These are phyloP conservation scores for Nomada fucata DNA, from an alignment of 2,888 invertebrate genomes.

Conservation along the genomic window DNA sequence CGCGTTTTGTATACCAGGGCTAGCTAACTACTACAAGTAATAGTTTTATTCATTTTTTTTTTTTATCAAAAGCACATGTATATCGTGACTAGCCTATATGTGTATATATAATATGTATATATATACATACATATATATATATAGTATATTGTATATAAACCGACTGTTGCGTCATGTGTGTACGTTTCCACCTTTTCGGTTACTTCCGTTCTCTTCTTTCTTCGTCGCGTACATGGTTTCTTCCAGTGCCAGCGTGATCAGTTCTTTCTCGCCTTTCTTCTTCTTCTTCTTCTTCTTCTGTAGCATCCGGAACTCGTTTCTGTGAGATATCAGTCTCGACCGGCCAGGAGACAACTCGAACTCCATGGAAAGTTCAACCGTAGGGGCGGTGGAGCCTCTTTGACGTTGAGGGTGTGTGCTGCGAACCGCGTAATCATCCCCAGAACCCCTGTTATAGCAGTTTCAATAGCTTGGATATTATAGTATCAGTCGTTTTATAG, in stretches of 20 bases:
- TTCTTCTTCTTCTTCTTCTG: conserved; percentile 1
- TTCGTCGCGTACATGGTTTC: not conserved
- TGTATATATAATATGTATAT: conserved; percentile 78
- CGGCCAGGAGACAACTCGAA: conserved; percentile 23
- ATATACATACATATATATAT: conserved; percentile 73
- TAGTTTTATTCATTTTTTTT: conserved; percentile 69
- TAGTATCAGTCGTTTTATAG: conserved; percentile 8
- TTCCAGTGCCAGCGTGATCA: not conserved
- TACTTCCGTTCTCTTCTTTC: not conserved
- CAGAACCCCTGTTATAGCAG: not conserved
- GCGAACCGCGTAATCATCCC: not conserved
- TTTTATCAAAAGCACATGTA: conserved; percentile 83
- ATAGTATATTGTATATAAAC: conserved; percentile 77
- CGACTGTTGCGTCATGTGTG: conserved; percentile 67
- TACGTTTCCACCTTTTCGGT: not conserved
- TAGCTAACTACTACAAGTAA: conserved; percentile 78
- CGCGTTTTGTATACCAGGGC: conserved; percentile 72
- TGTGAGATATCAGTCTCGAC: conserved; percentile 14
- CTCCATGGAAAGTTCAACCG: not conserved
- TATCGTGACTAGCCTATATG: conserved; percentile 80
- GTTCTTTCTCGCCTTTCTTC: not conserved
- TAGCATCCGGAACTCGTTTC: conserved; percentile 26
- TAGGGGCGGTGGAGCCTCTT: conserved; percentile 26
- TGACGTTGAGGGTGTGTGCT: conserved; percentile 35
- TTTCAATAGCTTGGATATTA: not conserved